Conservation (phyloP, 2,888 invertebrate genomes). For the Volucella inflata region DNA sequence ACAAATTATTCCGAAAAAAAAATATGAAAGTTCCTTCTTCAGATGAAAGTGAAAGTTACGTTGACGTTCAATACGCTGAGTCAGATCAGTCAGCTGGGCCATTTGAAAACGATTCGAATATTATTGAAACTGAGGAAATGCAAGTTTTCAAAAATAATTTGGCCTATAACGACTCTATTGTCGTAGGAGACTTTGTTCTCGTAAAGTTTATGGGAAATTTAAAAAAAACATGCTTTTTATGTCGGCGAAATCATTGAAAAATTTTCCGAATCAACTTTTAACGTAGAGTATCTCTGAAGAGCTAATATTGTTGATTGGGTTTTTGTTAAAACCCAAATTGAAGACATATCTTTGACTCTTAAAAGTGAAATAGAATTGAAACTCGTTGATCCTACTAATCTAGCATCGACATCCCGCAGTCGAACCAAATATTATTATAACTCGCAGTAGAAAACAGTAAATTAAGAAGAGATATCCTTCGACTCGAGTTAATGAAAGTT, state of each 20-base stretch:
- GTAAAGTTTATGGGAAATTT: background rate
- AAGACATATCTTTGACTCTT: slow-evolving; percentile 1
- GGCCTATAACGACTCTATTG: slow-evolving; percentile 8
- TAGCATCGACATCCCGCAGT: slow-evolving; percentile 4
- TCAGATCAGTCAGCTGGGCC: too few relatives aligned
- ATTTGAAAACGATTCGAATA: too few relatives aligned
- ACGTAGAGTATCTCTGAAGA: slow-evolving; percentile 11
- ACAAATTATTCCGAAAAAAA: too few relatives aligned
- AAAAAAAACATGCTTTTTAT: slow-evolving; percentile 17
- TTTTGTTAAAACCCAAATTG: slow-evolving; percentile 1
- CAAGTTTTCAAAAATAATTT: background rate
- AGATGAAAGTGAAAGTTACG: background rate
- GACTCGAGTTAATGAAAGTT: too few relatives aligned
- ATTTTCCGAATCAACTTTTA: slow-evolving; percentile 1
- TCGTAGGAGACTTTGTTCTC: slow-evolving; percentile 1
- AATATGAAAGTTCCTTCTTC: too few relatives aligned
- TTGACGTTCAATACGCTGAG: too few relatives aligned
- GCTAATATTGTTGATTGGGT: background rate
- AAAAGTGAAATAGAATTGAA: slow-evolving; percentile 16
- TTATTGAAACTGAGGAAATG: background rate
- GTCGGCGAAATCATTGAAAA: background rate
- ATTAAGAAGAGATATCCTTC: too few relatives aligned
- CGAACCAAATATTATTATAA: slow-evolving; percentile 10
- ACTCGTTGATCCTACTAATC: slow-evolving; percentile 4
- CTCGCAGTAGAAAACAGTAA: too few relatives aligned